These are phyloP conservation scores for Teleopsis dalmanni DNA, from an alignment of 1,140 invertebrate species.

Conservation along the genomic window DNA sequence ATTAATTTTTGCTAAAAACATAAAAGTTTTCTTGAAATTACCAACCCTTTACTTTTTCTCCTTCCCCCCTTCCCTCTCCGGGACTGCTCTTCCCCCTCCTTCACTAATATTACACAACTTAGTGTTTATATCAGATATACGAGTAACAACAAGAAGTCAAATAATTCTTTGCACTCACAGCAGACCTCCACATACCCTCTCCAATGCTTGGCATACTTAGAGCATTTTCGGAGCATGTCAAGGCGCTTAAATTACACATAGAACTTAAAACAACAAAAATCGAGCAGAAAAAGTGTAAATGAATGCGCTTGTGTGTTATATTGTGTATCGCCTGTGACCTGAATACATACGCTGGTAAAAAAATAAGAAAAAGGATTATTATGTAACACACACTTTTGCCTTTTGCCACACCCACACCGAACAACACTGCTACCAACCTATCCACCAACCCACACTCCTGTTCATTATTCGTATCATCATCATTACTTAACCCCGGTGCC, in stretches of 20 bases:
- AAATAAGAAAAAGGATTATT: neutral
- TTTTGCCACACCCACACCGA: constrained; percentile 32
- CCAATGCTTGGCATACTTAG: too few species aligned
- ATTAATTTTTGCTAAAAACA: constrained; percentile 22
- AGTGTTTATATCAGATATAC: neutral
- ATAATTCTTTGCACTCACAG: constrained; percentile 1
- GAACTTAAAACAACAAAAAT: too few species aligned
- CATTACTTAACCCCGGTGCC: neutral
- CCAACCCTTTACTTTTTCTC: neutral
- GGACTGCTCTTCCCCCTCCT: neutral
- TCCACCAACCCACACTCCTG: too few species aligned
- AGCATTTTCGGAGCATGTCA: too few species aligned
- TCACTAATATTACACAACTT: neutral
- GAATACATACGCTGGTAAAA: constrained; percentile 1
- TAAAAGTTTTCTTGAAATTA: too few species aligned
- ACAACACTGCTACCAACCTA: too few species aligned
- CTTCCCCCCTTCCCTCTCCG: neutral
- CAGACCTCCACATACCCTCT: neutral
- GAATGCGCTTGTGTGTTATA: constrained; percentile 2
- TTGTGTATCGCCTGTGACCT: constrained; percentile 5
- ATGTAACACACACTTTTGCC: neutral
- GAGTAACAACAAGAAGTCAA: neutral
- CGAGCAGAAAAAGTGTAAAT: too few species aligned
- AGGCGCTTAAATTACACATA: too few species aligned
- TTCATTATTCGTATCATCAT: neutral